Evolutionary conservation across 2,888 invertebrate genomes (phyloP), one percentile per base, ranked within the genome.

Genomic region (Crocallis elinguaria): DNA sequence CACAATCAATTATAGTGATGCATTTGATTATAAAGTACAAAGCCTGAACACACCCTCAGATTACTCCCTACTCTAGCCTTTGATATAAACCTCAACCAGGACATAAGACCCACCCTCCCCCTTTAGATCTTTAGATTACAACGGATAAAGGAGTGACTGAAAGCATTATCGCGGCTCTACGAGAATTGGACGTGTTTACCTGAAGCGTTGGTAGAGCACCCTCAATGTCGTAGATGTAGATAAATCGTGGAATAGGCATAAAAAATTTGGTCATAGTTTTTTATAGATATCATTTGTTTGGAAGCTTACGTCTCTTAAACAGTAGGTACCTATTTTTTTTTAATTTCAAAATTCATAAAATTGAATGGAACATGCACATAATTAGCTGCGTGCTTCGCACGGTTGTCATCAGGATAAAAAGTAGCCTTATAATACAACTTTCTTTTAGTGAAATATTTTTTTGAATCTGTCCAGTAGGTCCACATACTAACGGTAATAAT

Each of bases 121-220:
- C 70, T 67, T 64, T 59, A 55, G 53, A 61, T 64, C 72, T 75
- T 72, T 66, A 64, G 71, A 77, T 82, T 79, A 79, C 79, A 78
- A 79, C 70, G 69, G 75, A 73, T 73, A 69, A 75, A 77, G 77
- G 77, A 79, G 77, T 73, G 73, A 79, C 73, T 75, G 74, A 73
- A 78, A 77, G 75, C 73, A 74, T 79, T 72, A 79, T 73, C 71
- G 73, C 60, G 66, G 81, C 57, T 79, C 82, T 68, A 67, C 60
- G 52, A 66, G 67, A 69, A 77, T 75, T 81, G 79, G 85, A 71
- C 70, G 65, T 77, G 75, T 80, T 82, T 81, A 86, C 86, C 85
- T 86, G 86, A 79, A 86, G 73, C 76, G 71, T 69, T 69, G 66
- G 69, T 77, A 75, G 71, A 83, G 77, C 77, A 77, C 75, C 78